Percentiles rank a stretch among this genome's conserved stretches.
Evolutionary conservation across 2,113 vertebrate species (phyloP).

Genomic region (Clarias magur): DNA sequence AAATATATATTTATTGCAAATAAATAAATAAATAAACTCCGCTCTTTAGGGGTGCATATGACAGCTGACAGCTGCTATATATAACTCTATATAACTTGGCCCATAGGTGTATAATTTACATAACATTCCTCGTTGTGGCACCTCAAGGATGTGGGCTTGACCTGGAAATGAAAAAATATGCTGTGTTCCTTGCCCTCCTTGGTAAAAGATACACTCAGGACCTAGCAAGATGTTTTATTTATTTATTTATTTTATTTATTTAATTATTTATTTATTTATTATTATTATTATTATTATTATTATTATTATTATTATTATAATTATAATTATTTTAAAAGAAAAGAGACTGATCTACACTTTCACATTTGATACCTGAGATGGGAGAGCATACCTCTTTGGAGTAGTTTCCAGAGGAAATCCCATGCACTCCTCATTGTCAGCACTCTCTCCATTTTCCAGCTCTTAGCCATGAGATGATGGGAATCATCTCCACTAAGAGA

Average conservation of each 20-base stretch:
- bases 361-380: constrained; percentile 81
- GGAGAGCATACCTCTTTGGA: constrained; percentile 90
- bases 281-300: too few relatives aligned
- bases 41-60: not conserved
- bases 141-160: constrained; percentile 71
- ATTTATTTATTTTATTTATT: too few relatives aligned
- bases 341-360: constrained; percentile 82
- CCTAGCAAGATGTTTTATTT: not conserved
- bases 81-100: not conserved
- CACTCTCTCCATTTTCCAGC: constrained; percentile 88
- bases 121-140: not conserved
- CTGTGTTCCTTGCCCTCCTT: not conserved
- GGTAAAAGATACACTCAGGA: constrained; percentile 24
- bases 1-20: too few relatives aligned
- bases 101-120: not conserved
- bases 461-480: constrained; percentile 83
- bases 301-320: too few relatives aligned
- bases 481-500: constrained; percentile 89
- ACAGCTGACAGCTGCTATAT: not conserved
- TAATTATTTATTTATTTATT: too few relatives aligned
- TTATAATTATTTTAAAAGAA: constrained; percentile 51
- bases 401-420: constrained; percentile 84
- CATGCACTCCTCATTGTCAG: constrained; percentile 88
- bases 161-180: constrained; percentile 75
- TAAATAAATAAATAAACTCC: not conserved